These are phyloP conservation scores for Epicauta chinensis DNA, from an alignment of 1,140 invertebrate genomes.

Conservation along the genomic window DNA sequence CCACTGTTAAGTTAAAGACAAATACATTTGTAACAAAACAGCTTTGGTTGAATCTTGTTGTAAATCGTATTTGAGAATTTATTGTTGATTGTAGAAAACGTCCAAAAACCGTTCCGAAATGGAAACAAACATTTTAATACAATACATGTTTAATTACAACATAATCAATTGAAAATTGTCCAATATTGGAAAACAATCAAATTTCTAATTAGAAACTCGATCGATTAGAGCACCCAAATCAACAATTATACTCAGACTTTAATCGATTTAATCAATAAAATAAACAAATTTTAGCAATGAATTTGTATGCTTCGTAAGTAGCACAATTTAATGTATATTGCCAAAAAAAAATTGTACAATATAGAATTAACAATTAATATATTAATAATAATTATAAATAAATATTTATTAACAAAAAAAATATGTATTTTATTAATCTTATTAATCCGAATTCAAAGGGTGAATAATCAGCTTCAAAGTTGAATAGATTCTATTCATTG, in stretches of 20 bases:
- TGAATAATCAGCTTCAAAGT: not conserved
- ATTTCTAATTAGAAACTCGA: too few species aligned
- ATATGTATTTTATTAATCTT: too few species aligned
- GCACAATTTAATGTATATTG: constrained; percentile 29
- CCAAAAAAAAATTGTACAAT: constrained; percentile 28
- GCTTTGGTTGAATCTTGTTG: constrained; percentile 3
- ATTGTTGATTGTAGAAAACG: not conserved
- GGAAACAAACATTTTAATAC: too few species aligned
- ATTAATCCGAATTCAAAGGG: too few species aligned
- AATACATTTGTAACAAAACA: constrained; percentile 20
- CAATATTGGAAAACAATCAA: too few species aligned
- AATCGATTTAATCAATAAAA: too few species aligned
- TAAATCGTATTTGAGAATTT: constrained; percentile 4
- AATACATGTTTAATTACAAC: too few species aligned
- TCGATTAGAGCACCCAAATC: too few species aligned
- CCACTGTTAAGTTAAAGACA: constrained; percentile 23
- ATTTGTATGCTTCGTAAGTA: constrained; percentile 30
- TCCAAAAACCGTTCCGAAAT: too few species aligned
- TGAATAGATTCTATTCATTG: not conserved
- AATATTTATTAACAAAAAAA: constrained; percentile 30
- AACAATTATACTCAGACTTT: too few species aligned
- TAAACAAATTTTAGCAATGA: constrained; percentile 8
- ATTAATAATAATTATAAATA: constrained; percentile 19
- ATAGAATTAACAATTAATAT: constrained; percentile 9
- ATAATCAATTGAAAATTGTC: too few species aligned